A percentile compares a stretch with the other conserved stretches of the same genome.
Evolutionary conservation across 2,113 vertebrate genomes (phyloP).

Genomic region (Dolichotis patagonum): DNA sequence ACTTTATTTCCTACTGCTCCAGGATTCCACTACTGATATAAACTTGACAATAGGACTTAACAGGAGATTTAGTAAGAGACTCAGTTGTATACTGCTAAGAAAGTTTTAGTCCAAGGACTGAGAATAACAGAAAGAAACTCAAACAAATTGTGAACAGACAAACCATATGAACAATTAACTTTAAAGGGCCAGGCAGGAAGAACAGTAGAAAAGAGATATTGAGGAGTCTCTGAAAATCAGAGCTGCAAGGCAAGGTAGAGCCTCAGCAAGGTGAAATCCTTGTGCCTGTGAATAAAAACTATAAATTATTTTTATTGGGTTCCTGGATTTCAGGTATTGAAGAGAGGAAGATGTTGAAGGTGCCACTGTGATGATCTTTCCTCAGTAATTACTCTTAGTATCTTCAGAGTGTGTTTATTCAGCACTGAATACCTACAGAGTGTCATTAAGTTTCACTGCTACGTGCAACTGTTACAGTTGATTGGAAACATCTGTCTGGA

Average conservation of each 20-base stretch:
- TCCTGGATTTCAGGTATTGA: not conserved
- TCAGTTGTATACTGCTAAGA: not conserved
- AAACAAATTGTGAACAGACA: not conserved
- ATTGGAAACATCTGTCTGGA: not conserved
- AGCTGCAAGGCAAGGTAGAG: not conserved
- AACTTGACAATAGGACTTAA: not conserved
- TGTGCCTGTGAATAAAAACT: not conserved
- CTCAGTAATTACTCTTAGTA: not conserved
- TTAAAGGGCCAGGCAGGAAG: not conserved
- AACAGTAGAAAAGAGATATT: not conserved
- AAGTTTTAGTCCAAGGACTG: not conserved
- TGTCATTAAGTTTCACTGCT: not conserved
- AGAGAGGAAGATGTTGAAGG: not conserved
- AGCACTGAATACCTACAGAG: too few species aligned
- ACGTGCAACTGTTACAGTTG: not conserved
- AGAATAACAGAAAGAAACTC: not conserved
- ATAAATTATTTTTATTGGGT: not conserved
- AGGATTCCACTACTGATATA: not conserved
- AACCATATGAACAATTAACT: not conserved
- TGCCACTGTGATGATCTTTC: not conserved
- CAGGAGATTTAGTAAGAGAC: not conserved
- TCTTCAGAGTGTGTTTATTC: not conserved
- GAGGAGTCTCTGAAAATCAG: not conserved
- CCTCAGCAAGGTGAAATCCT: not conserved
- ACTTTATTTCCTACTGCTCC: not conserved